phyloP scores from a whole-genome alignment of 35 echinoderm and acorn worm genomes.

The Strongylocentrotus purpuratus region DNA sequence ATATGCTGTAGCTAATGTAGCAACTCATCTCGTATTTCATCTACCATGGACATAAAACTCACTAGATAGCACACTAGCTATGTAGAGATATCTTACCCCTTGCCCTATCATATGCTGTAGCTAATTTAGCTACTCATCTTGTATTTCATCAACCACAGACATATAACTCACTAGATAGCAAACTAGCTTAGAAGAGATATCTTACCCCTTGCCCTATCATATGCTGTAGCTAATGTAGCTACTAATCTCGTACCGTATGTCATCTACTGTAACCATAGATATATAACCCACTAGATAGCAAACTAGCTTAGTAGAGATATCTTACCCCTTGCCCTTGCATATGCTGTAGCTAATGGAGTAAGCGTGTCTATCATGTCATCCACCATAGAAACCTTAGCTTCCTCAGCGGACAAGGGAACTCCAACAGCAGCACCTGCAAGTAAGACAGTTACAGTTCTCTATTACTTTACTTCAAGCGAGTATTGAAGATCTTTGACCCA shows the following conservation, averaged over 20 bases:
- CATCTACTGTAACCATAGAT: not conserved
- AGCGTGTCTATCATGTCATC: conserved; percentile 80
- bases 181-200: not conserved
- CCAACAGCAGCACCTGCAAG: conserved; percentile 92
- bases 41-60: not conserved
- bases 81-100: conserved; percentile 62
- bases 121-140: conserved; percentile 76
- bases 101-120: conserved; percentile 84
- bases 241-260: conserved; percentile 46
- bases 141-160: not conserved
- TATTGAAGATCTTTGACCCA: not conserved
- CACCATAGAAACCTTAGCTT: conserved; percentile 93
- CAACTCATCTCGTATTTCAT: conserved; percentile 17
- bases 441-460: not conserved
- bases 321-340: conserved; percentile 93
- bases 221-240: conserved; percentile 80
- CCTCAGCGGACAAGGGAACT: conserved; percentile 57
- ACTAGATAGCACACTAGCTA: not conserved
- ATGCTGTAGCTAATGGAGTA: conserved; percentile 86
- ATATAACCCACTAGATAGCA: not conserved
- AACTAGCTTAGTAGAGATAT: not conserved
- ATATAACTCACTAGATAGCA: not conserved
- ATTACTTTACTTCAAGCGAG: not conserved
- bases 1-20: conserved; percentile 84
- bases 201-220: conserved; percentile 88